Percentiles rank a stretch among this genome's conserved stretches.
Conservation (phyloP, 2,888 invertebrate genomes). For the Tortricodes alternella region DNA sequence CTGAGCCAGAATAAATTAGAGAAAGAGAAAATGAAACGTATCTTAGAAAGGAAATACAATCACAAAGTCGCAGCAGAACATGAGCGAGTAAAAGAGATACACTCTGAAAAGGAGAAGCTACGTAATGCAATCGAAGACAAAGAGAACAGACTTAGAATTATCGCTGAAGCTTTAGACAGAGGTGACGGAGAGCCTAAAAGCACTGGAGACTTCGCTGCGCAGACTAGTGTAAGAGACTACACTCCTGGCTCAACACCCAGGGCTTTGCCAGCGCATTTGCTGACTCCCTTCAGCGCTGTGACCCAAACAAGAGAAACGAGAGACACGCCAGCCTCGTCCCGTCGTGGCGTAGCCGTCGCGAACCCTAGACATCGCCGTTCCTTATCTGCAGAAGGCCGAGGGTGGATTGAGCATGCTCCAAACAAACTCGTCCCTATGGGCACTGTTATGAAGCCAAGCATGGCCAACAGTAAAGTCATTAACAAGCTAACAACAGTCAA, state of each 20-base stretch:
- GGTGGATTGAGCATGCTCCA: slow-evolving; percentile 96
- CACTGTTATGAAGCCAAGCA: slow-evolving; percentile 94
- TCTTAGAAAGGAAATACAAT: slow-evolving; percentile 82
- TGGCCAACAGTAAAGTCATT: slow-evolving; percentile 91
- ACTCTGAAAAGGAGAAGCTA: slow-evolving; percentile 62
- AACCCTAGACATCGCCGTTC: slow-evolving; percentile 91
- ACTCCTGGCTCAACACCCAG: slow-evolving; percentile 74
- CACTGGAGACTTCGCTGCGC: slow-evolving; percentile 62
- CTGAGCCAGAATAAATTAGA: slow-evolving; percentile 85
- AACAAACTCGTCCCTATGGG: slow-evolving; percentile 90
- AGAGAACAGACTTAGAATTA: slow-evolving; percentile 71
- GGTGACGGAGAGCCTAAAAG: slow-evolving; percentile 53
- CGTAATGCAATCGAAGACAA: slow-evolving; percentile 68
- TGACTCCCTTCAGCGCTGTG: slow-evolving; percentile 68
- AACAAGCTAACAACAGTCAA: slow-evolving; percentile 91
- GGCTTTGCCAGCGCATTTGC: slow-evolving; percentile 69
- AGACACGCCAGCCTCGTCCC: slow-evolving; percentile 64
- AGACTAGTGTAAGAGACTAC: slow-evolving; percentile 62
- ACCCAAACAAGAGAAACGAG: slow-evolving; percentile 48
- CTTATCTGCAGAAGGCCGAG: slow-evolving; percentile 88
- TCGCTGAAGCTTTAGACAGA: slow-evolving; percentile 64
- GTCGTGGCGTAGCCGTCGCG: slow-evolving; percentile 85
- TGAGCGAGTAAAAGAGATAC: slow-evolving; percentile 88
- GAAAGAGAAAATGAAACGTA: slow-evolving; percentile 84
- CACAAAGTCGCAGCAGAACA: slow-evolving; percentile 87